These are phyloP conservation scores for Eledone cirrhosa DNA, from an alignment of 2,888 invertebrate genomes.

Conservation along the genomic window DNA sequence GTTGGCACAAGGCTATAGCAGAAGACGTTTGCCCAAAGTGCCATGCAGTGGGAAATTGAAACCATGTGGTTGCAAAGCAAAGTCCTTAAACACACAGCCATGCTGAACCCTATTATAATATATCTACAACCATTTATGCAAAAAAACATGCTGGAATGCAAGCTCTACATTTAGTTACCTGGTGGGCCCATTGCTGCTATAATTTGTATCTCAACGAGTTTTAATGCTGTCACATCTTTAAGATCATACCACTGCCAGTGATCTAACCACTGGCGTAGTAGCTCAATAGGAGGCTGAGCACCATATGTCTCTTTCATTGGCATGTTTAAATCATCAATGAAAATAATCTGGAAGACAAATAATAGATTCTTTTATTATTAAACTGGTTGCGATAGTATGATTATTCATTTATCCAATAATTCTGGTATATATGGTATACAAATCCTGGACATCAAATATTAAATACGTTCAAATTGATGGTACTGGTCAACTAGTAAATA, in stretches of 20 bases:
- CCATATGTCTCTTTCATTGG: conserved; percentile 89
- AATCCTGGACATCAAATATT: too few species aligned
- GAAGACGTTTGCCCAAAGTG: too few species aligned
- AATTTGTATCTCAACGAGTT: conserved; percentile 66
- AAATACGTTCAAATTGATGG: too few species aligned
- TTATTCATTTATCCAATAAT: too few species aligned
- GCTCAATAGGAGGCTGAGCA: conserved; percentile 93
- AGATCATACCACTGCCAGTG: conserved; percentile 68
- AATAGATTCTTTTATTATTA: too few species aligned
- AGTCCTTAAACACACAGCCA: too few species aligned
- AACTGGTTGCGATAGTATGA: too few species aligned
- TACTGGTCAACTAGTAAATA: not conserved
- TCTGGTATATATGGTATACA: too few species aligned
- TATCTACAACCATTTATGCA: not conserved
- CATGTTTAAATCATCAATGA: conserved; percentile 97
- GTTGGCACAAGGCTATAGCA: too few species aligned
- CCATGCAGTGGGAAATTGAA: too few species aligned
- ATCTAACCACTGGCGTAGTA: conserved; percentile 72
- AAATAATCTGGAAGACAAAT: conserved; percentile 74
- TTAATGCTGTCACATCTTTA: conserved; percentile 64
- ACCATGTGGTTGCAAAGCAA: too few species aligned
- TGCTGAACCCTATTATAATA: not conserved
- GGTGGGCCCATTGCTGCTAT: conserved; percentile 67
- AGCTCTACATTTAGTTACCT: conserved; percentile 43
- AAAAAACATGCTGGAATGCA: not conserved